Evolutionary conservation across 2,888 invertebrate species (phyloP), one percentile per base, ranked within the genome.

Genomic region (Nasonia oneida): DNA sequence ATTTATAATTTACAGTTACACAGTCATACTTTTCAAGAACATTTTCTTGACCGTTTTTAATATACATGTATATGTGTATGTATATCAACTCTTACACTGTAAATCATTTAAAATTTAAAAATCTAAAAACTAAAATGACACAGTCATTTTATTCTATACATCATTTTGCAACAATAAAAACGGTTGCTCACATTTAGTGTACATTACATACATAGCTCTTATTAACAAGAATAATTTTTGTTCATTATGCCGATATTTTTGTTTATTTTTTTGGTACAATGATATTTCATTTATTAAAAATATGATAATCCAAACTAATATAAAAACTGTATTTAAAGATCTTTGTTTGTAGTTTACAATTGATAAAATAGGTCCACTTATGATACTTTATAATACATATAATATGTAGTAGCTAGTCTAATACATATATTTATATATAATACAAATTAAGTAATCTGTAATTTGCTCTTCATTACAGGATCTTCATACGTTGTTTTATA

Each of bases 391-490:
- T 84, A 81, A 84, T 87, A 86, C 83, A 86, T 84, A 61, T 57
- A 86, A 86, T 86, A 79, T 87, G 80, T 80, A 82, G 73, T 67
- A 78, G 78, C 83, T 87, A 85, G 57, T 77, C 81, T 85, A 87
- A 78, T 87, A 87, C 84, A 86, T 81, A 84, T 80, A 85, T 85
- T 80, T 86, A 86, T 84, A 86, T 82, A 86, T 86, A 87, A 86
- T 87, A 86, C 87, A 87, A 87, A 87, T 87, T 87, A 87, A 87
- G 87, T 87, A 86, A 79, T 86, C 61, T 79, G 76, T 84, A 87
- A 85, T 85, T 81, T 87, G 80, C 71, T 84, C 57, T 82, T 79
- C 70, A 37, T 75, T 85, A 78, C 81, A 79, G 14, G 33, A 81
- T 86, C 83, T 83, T 67, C 85, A 74, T 74, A 77, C 82, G 83